Evolutionary conservation across 2,797 vertebrate species (phyloP).

Genomic region (Bufotes viridis): DNA sequence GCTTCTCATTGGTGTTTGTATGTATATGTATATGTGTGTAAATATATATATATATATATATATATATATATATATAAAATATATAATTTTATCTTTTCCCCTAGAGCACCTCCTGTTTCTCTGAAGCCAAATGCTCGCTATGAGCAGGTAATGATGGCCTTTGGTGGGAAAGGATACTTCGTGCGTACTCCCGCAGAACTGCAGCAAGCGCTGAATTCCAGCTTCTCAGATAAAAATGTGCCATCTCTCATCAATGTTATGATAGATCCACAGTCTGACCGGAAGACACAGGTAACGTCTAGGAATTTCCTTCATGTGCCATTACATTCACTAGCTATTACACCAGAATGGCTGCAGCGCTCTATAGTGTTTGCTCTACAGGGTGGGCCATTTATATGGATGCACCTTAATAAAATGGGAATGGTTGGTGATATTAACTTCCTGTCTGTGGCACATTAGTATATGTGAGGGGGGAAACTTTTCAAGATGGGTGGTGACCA

Average conservation of each 20-base stretch:
- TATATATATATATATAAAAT: too few relatives aligned
- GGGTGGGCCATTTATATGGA: too few relatives aligned
- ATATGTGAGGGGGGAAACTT: too few relatives aligned
- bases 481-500: too few relatives aligned
- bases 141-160: slow-evolving; percentile 88
- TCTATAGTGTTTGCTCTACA: background rate
- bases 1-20: too few relatives aligned
- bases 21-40: too few relatives aligned
- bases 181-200: slow-evolving; percentile 88
- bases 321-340: background rate
- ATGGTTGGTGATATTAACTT: too few relatives aligned
- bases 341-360: background rate
- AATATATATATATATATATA: too few relatives aligned
- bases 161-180: slow-evolving; percentile 91
- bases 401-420: too few relatives aligned
- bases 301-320: too few relatives aligned
- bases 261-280: slow-evolving; percentile 87
- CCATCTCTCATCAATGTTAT: slow-evolving; percentile 92
- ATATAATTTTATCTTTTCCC: background rate
- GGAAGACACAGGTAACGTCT: slow-evolving; percentile 87
- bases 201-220: slow-evolving; percentile 77
- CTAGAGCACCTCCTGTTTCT: slow-evolving; percentile 86
- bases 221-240: slow-evolving; percentile 79
- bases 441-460: too few relatives aligned
- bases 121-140: slow-evolving; percentile 91